A percentile compares a stretch with the other conserved stretches of the same genome.
phyloP scores from a whole-genome alignment of 2,888 invertebrate genomes.

The Catocala sponsa region DNA sequence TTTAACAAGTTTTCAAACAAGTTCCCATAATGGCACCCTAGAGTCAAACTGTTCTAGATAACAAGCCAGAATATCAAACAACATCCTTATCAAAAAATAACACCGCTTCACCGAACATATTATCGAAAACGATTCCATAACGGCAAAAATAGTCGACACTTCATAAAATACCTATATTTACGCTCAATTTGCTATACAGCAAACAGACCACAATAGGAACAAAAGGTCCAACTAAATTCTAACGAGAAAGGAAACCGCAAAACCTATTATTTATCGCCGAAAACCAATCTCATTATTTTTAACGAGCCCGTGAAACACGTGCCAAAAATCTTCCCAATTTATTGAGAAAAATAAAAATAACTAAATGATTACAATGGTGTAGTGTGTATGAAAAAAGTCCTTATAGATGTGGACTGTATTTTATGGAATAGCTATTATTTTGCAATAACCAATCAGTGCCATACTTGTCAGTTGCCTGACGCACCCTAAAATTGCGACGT shows the following conservation, averaged over 20 bases:
- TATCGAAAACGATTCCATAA: conserved; percentile 22
- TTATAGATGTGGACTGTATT: conserved; percentile 52
- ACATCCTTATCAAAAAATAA: conserved; percentile 6
- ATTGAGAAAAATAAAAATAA: conserved; percentile 68
- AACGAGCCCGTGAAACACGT: conserved; percentile 73
- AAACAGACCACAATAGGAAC: conserved; percentile 43
- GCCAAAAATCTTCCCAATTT: conserved; percentile 81
- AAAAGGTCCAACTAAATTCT: conserved; percentile 46
- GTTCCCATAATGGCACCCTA: too few relatives aligned
- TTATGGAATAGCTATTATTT: conserved; percentile 76
- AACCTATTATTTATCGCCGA: conserved; percentile 71
- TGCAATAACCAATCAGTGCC: conserved; percentile 84
- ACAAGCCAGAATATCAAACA: too few relatives aligned
- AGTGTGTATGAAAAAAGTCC: conserved; percentile 48
- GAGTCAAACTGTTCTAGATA: too few relatives aligned
- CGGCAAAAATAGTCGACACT: conserved; percentile 19
- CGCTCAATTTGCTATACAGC: conserved; percentile 40
- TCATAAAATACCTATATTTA: conserved; percentile 39
- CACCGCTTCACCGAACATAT: conserved; percentile 4
- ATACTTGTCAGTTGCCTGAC: conserved; percentile 80
- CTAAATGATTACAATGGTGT: conserved; percentile 69
- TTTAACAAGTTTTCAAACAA: too few relatives aligned
- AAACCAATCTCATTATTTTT: conserved; percentile 83
- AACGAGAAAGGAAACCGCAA: conserved; percentile 57
- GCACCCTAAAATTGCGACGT: conserved; percentile 62